phyloP scores from a whole-genome alignment of 2,888 invertebrate genomes.

The Pilophorus perplexus region DNA sequence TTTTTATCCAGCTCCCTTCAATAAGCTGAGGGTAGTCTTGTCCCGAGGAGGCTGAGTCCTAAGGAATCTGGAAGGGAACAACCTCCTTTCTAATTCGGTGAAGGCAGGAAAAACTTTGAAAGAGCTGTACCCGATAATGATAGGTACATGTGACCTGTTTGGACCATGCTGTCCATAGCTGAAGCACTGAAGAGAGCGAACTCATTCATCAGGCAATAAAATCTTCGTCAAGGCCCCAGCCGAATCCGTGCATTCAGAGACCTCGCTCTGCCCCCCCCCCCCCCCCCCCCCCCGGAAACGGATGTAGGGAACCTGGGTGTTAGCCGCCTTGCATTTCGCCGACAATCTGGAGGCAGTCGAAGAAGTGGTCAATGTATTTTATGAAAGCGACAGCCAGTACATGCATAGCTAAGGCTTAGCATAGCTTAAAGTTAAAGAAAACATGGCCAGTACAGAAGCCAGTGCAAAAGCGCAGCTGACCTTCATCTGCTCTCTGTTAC shows the following conservation, averaged over 20 bases:
- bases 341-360: neutral
- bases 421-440: neutral
- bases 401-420: neutral
- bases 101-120: constrained; percentile 20
- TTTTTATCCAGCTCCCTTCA: too few species aligned
- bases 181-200: constrained; percentile 6
- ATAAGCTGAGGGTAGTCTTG: too few species aligned
- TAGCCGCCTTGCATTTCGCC: constrained; percentile 13
- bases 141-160: constrained; percentile 27
- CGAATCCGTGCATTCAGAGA: constrained; percentile 30
- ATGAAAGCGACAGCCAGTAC: constrained; percentile 10
- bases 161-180: constrained; percentile 25
- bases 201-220: constrained; percentile 27
- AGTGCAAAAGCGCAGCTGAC: constrained; percentile 2
- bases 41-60: too few species aligned
- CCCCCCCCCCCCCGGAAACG: too few species aligned
- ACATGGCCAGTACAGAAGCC: constrained; percentile 12
- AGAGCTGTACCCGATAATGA: constrained; percentile 19
- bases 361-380: constrained; percentile 5
- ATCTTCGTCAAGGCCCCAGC: constrained; percentile 30
- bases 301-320: constrained; percentile 39
- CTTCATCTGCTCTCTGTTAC: too few species aligned
- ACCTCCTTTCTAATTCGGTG: constrained; percentile 22
- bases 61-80: too few species aligned
- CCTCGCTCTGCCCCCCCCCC: constrained; percentile 36